A percentile compares a stretch with the other conserved stretches of the same genome.
Conservation (phyloP, 2,113 vertebrate genomes). For the Grammomys dolichurus region DNA sequence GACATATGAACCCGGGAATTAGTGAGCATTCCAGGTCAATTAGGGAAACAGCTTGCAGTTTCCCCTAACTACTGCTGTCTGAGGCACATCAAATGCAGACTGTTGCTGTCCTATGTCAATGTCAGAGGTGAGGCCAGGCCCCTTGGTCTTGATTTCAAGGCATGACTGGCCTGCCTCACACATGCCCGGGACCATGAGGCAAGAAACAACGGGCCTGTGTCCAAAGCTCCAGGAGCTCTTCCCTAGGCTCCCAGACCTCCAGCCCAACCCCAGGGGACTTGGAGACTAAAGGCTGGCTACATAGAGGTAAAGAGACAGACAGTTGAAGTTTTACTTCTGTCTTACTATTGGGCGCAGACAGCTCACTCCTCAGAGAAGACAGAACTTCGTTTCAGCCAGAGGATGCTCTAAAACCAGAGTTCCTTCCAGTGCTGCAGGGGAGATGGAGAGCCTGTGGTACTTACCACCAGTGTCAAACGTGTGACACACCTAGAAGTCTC, state of each 20-base stretch:
- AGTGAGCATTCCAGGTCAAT: constrained; percentile 73
- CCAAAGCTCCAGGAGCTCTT: constrained; percentile 47
- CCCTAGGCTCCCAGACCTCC: constrained; percentile 71
- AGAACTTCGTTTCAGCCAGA: background rate
- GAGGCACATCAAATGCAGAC: constrained; percentile 32
- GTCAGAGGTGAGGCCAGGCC: constrained; percentile 29
- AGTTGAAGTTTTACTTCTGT: background rate
- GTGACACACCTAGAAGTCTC: background rate
- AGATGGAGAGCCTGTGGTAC: background rate
- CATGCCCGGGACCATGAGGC: background rate
- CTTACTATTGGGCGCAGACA: background rate
- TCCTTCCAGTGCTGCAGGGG: background rate
- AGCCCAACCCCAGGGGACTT: constrained; percentile 57
- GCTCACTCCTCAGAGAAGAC: constrained; percentile 12
- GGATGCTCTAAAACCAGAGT: background rate
- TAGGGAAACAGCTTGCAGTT: constrained; percentile 62
- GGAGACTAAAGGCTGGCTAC: constrained; percentile 61
- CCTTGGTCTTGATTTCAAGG: constrained; percentile 56
- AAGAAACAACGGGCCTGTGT: constrained; percentile 67
- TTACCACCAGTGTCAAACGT: background rate
- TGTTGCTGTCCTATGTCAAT: constrained; percentile 71
- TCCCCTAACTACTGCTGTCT: constrained; percentile 9
- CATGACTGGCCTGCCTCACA: constrained; percentile 56
- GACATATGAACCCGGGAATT: constrained; percentile 55
- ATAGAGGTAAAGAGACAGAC: constrained; percentile 51